Evolutionary conservation across 35 echinoderm and acorn worm species (phyloP).

Genomic region (Ophiothrix spiculata): DNA sequence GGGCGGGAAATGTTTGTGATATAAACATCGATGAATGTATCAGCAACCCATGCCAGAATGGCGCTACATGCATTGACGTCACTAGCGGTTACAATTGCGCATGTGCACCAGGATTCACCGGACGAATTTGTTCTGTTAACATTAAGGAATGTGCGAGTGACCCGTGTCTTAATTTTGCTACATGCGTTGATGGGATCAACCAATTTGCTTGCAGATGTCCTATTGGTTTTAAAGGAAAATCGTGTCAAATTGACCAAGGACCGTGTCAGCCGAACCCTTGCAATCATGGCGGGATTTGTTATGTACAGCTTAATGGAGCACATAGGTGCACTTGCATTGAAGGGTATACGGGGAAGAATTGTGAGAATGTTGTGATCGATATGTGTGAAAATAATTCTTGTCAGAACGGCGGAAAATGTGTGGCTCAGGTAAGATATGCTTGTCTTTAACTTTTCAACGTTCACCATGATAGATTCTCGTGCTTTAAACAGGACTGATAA

Average conservation of each 20-base stretch:
- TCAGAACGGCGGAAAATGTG: constrained; percentile 18
- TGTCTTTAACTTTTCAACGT: background rate
- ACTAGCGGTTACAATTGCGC: constrained; percentile 37
- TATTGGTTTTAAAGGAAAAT: constrained; percentile 18
- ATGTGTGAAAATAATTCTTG: background rate
- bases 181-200: constrained; percentile 53
- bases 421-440: background rate
- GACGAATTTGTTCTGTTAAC: constrained; percentile 31
- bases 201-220: constrained; percentile 25
- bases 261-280: constrained; percentile 36
- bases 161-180: constrained; percentile 36
- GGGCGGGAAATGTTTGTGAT: constrained; percentile 3
- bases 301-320: background rate
- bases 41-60: constrained; percentile 45
- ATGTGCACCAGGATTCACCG: constrained; percentile 49
- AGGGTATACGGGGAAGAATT: constrained; percentile 4
- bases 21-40: constrained; percentile 58
- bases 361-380: constrained; percentile 15
- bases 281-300: constrained; percentile 14
- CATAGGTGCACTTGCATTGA: background rate
- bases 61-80: constrained; percentile 36
- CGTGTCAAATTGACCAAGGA: constrained; percentile 33
- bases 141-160: constrained; percentile 47
- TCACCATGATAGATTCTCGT: background rate
- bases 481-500: background rate